phyloP scores from a whole-genome alignment of 2,113 vertebrate genomes.

The Zonotrichia leucophrys region DNA sequence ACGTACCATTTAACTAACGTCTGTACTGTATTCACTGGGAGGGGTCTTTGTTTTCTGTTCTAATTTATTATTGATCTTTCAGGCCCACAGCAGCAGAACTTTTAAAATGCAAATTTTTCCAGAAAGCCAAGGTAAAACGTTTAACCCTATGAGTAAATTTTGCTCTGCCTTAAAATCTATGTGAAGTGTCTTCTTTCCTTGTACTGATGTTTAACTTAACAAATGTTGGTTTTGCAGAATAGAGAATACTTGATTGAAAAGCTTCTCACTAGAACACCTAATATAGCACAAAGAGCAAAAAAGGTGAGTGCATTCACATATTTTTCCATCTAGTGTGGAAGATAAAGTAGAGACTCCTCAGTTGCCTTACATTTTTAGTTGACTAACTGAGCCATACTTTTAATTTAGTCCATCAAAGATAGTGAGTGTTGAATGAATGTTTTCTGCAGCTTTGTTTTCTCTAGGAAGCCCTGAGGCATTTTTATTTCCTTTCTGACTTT shows the following conservation, averaged over 20 bases:
- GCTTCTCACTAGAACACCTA: constrained; percentile 90
- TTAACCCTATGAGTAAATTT: constrained; percentile 69
- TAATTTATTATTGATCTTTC: constrained; percentile 80
- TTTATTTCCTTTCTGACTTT: neutral
- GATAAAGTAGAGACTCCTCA: neutral
- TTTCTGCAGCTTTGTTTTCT: neutral
- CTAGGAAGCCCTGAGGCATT: neutral
- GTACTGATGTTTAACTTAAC: constrained; percentile 44
- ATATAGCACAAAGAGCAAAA: constrained; percentile 94
- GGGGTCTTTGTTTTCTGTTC: constrained; percentile 72
- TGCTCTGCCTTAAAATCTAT: constrained; percentile 69
- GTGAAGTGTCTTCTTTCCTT: constrained; percentile 16
- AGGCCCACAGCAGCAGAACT: constrained; percentile 87
- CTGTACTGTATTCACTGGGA: constrained; percentile 64
- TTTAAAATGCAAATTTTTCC: constrained; percentile 89
- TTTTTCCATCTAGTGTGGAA: neutral
- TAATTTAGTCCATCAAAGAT: neutral
- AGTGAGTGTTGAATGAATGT: neutral
- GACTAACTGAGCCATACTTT: neutral
- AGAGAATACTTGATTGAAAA: constrained; percentile 97
- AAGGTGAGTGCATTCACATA: constrained; percentile 79
- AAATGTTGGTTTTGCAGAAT: constrained; percentile 84
- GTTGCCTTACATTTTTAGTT: neutral
- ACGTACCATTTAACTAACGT: constrained; percentile 59
- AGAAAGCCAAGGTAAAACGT: constrained; percentile 85